phyloP scores from a whole-genome alignment of 2,113 vertebrate genomes.

The Hystrix cristata region DNA sequence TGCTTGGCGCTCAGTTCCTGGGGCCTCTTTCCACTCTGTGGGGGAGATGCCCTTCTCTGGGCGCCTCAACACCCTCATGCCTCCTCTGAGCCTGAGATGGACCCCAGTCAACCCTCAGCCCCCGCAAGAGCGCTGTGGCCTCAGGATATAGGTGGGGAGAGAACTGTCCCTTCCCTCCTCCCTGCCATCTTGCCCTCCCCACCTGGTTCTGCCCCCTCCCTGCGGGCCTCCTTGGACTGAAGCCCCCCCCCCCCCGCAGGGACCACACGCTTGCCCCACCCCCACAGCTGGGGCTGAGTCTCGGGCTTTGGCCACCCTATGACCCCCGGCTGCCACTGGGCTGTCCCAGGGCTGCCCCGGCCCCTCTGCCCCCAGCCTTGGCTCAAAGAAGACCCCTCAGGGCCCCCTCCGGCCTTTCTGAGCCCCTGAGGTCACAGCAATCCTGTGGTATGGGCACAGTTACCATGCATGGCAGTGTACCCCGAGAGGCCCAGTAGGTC shows the following conservation, averaged over 20 bases:
- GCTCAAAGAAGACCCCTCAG: neutral
- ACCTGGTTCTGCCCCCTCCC: neutral
- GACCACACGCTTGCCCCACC: neutral
- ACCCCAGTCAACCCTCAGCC: accelerated
- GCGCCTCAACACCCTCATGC: neutral
- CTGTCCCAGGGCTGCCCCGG: neutral
- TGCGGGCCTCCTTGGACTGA: neutral
- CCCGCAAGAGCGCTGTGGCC: accelerated
- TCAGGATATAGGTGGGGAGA: neutral
- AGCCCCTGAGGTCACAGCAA: neutral
- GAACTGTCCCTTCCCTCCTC: neutral
- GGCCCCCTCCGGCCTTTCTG: neutral
- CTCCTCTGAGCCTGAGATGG: accelerated
- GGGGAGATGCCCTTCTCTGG: neutral
- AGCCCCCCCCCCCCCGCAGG: neutral
- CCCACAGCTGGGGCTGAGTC: neutral
- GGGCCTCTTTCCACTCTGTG: too few species aligned
- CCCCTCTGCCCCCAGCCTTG: neutral
- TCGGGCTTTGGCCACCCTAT: neutral
- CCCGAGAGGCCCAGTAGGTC: neutral
- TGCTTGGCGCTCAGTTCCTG: neutral
- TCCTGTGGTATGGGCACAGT: accelerated
- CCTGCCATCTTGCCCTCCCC: neutral
- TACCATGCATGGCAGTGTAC: accelerated
- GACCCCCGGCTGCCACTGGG: neutral